phyloP scores from a whole-genome alignment of 2,113 vertebrate species.

The Barnardius zonarius region DNA sequence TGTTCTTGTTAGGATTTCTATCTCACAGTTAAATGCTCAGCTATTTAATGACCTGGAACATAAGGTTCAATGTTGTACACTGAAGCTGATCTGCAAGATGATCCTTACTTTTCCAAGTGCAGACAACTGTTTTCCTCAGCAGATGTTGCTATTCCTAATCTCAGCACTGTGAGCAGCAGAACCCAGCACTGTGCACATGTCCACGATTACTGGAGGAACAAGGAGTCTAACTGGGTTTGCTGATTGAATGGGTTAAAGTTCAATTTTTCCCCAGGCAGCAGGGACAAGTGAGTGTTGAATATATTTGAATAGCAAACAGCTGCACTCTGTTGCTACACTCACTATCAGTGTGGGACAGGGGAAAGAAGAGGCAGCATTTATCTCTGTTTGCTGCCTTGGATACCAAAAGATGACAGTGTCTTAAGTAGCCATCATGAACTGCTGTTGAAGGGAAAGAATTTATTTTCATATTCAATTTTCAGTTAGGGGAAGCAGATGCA shows the following conservation, averaged over 20 bases:
- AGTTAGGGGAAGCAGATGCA: neutral
- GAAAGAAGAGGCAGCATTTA: neutral
- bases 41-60: neutral
- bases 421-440: neutral
- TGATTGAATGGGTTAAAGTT: neutral
- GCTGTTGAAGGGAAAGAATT: neutral
- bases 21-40: neutral
- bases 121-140: neutral
- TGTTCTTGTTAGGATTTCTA: neutral
- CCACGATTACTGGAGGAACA: neutral
- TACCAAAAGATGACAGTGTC: neutral
- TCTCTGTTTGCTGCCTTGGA: neutral
- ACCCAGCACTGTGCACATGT: neutral
- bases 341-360: neutral
- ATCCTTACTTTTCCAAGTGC: neutral
- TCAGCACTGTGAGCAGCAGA: neutral
- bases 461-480: neutral
- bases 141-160: neutral
- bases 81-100: neutral
- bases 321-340: neutral
- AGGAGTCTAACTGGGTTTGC: neutral
- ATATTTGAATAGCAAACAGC: neutral
- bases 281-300: neutral
- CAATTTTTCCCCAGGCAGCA: neutral
- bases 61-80: neutral